Evolutionary conservation across 1,140 invertebrate genomes (phyloP).

Genomic region (Samia ricini): DNA sequence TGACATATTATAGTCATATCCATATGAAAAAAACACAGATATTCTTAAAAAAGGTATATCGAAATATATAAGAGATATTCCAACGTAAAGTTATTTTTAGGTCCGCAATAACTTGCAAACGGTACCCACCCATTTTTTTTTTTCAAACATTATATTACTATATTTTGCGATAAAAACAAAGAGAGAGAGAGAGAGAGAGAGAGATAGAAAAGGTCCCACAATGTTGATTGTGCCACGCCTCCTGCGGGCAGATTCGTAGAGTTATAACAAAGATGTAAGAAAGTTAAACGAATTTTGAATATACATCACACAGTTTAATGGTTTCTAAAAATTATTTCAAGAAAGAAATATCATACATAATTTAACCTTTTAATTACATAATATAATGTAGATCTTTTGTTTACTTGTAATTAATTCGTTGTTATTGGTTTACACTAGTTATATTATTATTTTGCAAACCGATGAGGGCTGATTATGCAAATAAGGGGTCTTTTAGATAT

Average conservation of each 20-base stretch:
- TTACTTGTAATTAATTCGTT: too few relatives aligned
- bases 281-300: background rate
- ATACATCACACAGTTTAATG: background rate
- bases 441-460: background rate
- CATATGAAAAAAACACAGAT: too few relatives aligned
- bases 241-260: conserved; percentile 1
- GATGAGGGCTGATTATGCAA: background rate
- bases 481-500: too few relatives aligned
- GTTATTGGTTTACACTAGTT: background rate
- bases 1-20: too few relatives aligned
- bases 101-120: background rate
- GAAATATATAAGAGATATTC: too few relatives aligned
- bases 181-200: conserved; percentile 6
- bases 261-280: conserved; percentile 1
- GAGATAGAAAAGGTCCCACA: background rate
- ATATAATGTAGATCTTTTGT: too few relatives aligned
- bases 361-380: too few relatives aligned
- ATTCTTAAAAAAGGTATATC: too few relatives aligned
- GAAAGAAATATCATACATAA: too few relatives aligned
- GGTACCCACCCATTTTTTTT: conserved; percentile 1
- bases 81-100: too few relatives aligned
- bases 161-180: conserved; percentile 9
- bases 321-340: background rate
- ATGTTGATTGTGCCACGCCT: conserved; percentile 13
- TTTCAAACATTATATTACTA: conserved; percentile 4